Evolutionary conservation across 2,888 invertebrate genomes (phyloP).

Genomic region (Mythimna lalbum): DNA sequence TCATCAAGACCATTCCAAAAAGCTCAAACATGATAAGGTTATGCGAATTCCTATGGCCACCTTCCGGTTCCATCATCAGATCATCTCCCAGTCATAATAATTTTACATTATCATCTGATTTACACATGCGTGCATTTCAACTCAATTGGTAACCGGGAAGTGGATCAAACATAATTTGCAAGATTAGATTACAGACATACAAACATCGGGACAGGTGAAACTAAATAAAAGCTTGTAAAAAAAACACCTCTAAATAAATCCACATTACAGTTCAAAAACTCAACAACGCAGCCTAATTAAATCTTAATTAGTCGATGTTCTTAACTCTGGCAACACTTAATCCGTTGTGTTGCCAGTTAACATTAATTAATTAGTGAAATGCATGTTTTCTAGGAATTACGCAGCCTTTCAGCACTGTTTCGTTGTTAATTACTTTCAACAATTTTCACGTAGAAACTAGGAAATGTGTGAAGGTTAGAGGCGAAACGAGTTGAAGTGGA

Average conservation of each 20-base stretch:
- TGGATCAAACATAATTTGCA: no score
- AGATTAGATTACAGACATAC: no score
- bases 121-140: no score
- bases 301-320: constrained; percentile 57
- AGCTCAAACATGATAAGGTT: no score
- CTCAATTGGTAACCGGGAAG: no score
- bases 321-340: constrained; percentile 48
- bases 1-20: no score
- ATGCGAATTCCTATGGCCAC: no score
- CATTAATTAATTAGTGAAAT: constrained; percentile 60
- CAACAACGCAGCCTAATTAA: constrained; percentile 41
- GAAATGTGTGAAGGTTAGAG: constrained; percentile 27
- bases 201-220: no score
- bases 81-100: no score
- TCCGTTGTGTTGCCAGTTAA: constrained; percentile 54
- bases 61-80: no score
- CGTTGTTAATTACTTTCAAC: constrained; percentile 58
- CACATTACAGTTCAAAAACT: constrained; percentile 19
- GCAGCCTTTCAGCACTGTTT: constrained; percentile 33
- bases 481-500: constrained; percentile 7
- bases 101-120: no score
- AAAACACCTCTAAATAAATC: constrained; percentile 9
- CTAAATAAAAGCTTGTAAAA: no score
- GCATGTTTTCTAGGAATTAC: constrained; percentile 53
- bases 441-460: constrained; percentile 23